phyloP scores from a whole-genome alignment of 2,113 vertebrate genomes.

The Todiramphus chloris region DNA sequence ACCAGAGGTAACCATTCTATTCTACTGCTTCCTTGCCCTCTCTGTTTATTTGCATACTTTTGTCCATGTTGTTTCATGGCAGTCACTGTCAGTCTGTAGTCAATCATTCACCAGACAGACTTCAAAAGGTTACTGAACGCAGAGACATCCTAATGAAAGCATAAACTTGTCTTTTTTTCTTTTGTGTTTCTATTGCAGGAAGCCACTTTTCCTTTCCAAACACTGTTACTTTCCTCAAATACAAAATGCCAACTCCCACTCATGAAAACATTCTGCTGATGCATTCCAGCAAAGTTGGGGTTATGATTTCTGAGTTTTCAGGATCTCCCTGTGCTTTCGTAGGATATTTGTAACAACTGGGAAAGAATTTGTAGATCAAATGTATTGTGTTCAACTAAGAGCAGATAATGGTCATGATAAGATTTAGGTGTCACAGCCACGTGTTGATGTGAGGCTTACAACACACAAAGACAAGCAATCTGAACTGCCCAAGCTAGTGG shows the following conservation, averaged over 20 bases:
- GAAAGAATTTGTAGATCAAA: background rate
- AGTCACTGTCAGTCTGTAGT: background rate
- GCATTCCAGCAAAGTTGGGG: background rate
- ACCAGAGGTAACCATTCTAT: background rate
- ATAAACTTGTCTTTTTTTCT: background rate
- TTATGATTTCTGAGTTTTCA: background rate
- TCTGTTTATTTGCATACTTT: background rate
- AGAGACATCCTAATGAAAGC: background rate
- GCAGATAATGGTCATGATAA: background rate
- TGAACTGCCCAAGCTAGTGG: background rate
- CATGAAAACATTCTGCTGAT: background rate
- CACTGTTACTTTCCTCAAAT: background rate
- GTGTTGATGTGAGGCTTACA: background rate
- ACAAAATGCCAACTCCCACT: background rate
- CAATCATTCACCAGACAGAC: background rate
- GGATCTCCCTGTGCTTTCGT: background rate
- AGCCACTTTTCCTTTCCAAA: conserved; percentile 18
- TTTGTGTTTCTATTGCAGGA: background rate
- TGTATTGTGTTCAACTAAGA: background rate
- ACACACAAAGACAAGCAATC: background rate
- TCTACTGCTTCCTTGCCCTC: background rate
- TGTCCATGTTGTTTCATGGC: background rate
- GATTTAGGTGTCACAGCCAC: background rate
- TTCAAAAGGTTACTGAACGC: background rate
- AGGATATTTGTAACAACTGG: background rate